Conservation (phyloP, 2,888 invertebrate genomes). For the Drosophila greeni region DNA sequence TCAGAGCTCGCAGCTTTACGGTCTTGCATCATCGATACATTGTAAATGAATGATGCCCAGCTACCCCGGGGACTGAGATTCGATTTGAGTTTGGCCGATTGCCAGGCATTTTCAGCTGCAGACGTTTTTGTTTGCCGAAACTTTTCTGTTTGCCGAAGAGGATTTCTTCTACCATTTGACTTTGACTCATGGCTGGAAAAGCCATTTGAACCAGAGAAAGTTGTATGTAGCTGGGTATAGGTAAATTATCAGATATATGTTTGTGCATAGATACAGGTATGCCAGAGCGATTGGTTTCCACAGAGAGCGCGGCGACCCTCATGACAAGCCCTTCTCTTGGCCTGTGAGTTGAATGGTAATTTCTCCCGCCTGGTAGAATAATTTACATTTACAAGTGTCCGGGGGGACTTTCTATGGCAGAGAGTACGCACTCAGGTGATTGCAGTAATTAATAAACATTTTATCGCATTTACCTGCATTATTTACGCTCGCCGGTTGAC, state of each 20-base stretch:
- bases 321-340: conserved; percentile 66
- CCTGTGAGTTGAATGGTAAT: conserved; percentile 60
- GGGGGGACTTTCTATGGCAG: conserved; percentile 56
- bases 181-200: conserved; percentile 48
- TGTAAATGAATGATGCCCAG: conserved; percentile 19
- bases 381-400: conserved; percentile 37
- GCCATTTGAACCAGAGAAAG: conserved; percentile 48
- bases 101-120: conserved; percentile 20
- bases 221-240: conserved; percentile 13
- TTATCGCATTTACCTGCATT: conserved; percentile 41
- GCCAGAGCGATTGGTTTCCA: conserved; percentile 34
- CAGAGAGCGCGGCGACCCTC: conserved; percentile 13
- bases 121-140: conserved; percentile 29
- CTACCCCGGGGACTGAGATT: conserved; percentile 2
- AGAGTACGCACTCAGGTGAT: conserved; percentile 25
- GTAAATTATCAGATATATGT: conserved; percentile 36
- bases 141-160: conserved; percentile 19
- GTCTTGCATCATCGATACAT: conserved; percentile 39
- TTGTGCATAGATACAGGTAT: conserved; percentile 12
- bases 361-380: conserved; percentile 47
- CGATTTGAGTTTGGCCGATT: conserved; percentile 20
- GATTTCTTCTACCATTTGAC: conserved; percentile 47
- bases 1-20: conserved; percentile 26
- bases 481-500: conserved; percentile 23
- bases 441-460: conserved; percentile 59